Base-by-base conservation (phyloP, 2,797 vertebrate genomes). In the Sparus aurata region DNA sequence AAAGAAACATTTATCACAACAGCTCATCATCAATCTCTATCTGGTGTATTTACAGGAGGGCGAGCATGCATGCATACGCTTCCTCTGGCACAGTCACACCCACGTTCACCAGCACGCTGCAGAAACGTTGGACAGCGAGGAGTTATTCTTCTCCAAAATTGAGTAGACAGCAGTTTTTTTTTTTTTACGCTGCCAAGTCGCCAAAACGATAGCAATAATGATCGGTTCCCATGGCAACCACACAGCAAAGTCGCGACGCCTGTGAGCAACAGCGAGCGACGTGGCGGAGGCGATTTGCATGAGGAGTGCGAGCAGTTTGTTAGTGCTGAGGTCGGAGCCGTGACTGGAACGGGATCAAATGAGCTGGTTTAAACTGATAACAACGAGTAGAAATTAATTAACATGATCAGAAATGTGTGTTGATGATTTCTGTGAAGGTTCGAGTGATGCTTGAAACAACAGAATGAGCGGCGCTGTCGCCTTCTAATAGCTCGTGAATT, bases 141-240 rank as follows among this genome's bases (percentile, higher is more conserved):
- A 87, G 84, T 79, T 75, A 73, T 73, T 85, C 55, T 58, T 75
- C 63, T 54, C 27, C n/a, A 69, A 75, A 27, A 78, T 43, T 12
- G 47, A 78, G 47, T 72, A 80, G 69, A 70, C 64, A 30, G 69
- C 80, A 83, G 61, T 72, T 82, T 86, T 87, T 64, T 34, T 34
- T 7, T 34, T n/a, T n/a, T n/a, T n/a, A n/a, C 80, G 73, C 77
- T 85, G 91, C 85, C 86, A 92, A 92, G 82, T 92, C 83, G 86
- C 83, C 50, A 79, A 87, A 92, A 89, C 84, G 60, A 87, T 69
- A 83, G 82, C 91, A 93, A 83, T 88, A 90, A 91, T 86, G 91
- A 90, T 87, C 80, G 82, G 92, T 93, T 93, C 66, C 85, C 88
- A 94, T 91, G 90, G 90, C 69, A 91, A 94, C 92, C 61, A 41